Evolutionary conservation across 1,140 invertebrate species (phyloP).

Genomic region (Trichoplusia ni): DNA sequence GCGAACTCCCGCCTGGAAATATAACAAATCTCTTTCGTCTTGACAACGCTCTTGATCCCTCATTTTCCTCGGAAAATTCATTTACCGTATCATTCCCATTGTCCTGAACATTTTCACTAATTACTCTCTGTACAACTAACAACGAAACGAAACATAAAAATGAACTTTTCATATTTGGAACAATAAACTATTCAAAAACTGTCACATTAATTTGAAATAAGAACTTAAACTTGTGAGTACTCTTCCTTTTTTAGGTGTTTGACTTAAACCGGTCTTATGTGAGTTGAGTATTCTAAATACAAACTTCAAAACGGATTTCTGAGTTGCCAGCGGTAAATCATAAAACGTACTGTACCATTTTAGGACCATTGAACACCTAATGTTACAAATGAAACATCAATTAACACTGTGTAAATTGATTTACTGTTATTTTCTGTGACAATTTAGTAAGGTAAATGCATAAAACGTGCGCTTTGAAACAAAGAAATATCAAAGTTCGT

Average conservation of each 20-base stretch:
- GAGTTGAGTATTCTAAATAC: conserved; percentile 7
- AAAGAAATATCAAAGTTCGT: conserved; percentile 59
- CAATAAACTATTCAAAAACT: conserved; percentile 25
- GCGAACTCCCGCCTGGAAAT: conserved; percentile 90
- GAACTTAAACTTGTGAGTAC: conserved; percentile 19
- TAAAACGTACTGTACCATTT: conserved; percentile 56
- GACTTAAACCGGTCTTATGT: conserved; percentile 5
- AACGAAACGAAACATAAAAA: conserved; percentile 29
- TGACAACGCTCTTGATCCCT: conserved; percentile 74
- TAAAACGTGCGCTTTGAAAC: conserved; percentile 50
- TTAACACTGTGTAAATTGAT: conserved; percentile 71
- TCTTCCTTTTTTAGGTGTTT: conserved; percentile 1
- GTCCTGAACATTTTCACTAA: conserved; percentile 40
- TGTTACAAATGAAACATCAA: conserved; percentile 66
- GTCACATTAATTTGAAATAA: conserved; percentile 7
- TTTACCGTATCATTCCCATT: conserved; percentile 39
- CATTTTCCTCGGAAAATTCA: conserved; percentile 45
- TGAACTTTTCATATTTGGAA: conserved; percentile 27
- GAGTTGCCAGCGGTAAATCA: conserved; percentile 52
- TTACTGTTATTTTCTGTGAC: conserved; percentile 65
- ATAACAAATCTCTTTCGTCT: conserved; percentile 88
- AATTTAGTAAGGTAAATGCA: conserved; percentile 8
- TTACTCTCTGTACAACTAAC: conserved; percentile 32
- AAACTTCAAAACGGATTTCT: conserved; percentile 36
- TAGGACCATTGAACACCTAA: conserved; percentile 42